phyloP scores from a whole-genome alignment of 1,140 invertebrate species.

The Penaeus indicus region DNA sequence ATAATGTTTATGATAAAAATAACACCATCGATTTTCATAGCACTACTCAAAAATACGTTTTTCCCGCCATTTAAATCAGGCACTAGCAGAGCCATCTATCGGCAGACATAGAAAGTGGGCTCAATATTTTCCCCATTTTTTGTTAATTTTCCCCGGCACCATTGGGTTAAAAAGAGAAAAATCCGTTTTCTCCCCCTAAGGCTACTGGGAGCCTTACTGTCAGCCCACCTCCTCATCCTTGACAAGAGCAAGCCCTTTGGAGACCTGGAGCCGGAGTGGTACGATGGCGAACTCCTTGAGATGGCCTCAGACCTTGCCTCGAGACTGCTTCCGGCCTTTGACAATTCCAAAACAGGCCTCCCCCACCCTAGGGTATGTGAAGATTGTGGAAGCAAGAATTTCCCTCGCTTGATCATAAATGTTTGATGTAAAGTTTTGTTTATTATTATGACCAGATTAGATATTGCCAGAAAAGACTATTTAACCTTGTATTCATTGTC shows the following conservation, averaged over 20 bases:
- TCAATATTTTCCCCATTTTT: no score
- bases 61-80: no score
- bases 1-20: no score
- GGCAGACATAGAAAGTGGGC: no score
- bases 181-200: conserved; percentile 69
- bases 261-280: conserved; percentile 74
- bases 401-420: not conserved
- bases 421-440: no score
- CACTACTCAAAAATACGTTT: no score
- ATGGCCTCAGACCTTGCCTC: conserved; percentile 77
- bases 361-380: conserved; percentile 77
- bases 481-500: no score
- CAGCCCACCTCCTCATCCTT: conserved; percentile 79
- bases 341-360: conserved; percentile 75
- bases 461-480: no score
- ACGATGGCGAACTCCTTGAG: conserved; percentile 76
- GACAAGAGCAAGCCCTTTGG: conserved; percentile 77
- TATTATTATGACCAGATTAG: no score
- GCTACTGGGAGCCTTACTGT: conserved; percentile 77
- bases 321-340: conserved; percentile 77
- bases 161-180: not conserved
- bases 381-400: conserved; percentile 68
- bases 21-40: no score
- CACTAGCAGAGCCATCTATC: no score
- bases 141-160: no score